phyloP scores from a whole-genome alignment of 2,113 vertebrate genomes.

The Elaphurus davidianus region DNA sequence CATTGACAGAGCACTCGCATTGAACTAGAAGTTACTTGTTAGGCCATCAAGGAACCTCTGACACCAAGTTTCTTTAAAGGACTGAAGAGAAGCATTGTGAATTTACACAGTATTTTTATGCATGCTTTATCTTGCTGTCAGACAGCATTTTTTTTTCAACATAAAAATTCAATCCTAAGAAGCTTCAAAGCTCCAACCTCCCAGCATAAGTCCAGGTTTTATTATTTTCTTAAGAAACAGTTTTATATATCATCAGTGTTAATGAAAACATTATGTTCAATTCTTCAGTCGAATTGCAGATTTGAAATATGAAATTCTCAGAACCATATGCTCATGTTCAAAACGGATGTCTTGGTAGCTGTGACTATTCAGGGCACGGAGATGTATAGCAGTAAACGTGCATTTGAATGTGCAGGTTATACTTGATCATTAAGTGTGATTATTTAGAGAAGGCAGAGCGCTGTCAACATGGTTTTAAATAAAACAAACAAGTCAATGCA shows the following conservation, averaged over 20 bases:
- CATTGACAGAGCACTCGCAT: background rate
- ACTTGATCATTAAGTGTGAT: constrained; percentile 50
- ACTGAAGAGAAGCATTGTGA: background rate
- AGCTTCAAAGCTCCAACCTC: constrained; percentile 22
- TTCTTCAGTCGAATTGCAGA: constrained; percentile 48
- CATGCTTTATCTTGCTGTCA: constrained; percentile 26
- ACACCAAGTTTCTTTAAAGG: background rate
- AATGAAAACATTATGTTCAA: constrained; percentile 64
- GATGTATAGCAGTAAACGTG: constrained; percentile 16
- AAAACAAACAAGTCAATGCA: constrained; percentile 40
- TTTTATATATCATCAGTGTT: constrained; percentile 61
- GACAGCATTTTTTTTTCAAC: background rate
- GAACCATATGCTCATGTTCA: constrained; percentile 48
- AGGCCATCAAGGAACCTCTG: background rate
- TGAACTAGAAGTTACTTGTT: background rate
- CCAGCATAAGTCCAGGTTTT: constrained; percentile 38
- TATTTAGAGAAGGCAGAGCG: constrained; percentile 44
- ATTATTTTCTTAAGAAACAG: constrained; percentile 50
- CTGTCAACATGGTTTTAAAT: constrained; percentile 48
- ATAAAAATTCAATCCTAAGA: constrained; percentile 49
- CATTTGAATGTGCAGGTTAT: constrained; percentile 51
- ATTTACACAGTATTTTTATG: constrained; percentile 35
- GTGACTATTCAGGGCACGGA: background rate
- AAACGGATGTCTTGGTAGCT: constrained; percentile 49
- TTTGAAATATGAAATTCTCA: constrained; percentile 59